A percentile compares a stretch with the other conserved stretches of the same genome.
phyloP scores from a whole-genome alignment of 1,140 invertebrate species.

The Ceratina australensis region DNA sequence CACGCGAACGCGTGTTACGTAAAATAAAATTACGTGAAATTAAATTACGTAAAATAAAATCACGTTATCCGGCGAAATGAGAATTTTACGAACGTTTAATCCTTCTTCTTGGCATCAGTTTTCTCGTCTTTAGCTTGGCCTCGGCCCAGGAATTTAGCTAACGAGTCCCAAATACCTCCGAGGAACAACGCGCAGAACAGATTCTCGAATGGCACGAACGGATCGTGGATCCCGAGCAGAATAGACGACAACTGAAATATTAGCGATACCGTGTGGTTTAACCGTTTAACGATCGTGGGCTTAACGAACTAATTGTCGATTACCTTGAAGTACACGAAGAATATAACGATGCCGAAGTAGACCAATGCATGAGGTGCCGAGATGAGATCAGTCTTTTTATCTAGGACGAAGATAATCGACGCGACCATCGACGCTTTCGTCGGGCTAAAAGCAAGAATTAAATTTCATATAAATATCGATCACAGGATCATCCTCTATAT shows the following conservation, averaged over 20 bases:
- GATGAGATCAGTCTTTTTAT: constrained; percentile 97
- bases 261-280: not conserved
- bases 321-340: constrained; percentile 99
- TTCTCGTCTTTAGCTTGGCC: constrained; percentile 89
- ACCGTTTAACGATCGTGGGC: too few relatives aligned
- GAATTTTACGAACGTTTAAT: constrained; percentile 77
- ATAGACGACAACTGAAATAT: constrained; percentile 91
- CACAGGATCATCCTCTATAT: not conserved
- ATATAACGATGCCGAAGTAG: constrained; percentile 99
- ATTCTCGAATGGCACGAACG: constrained; percentile 99
- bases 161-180: constrained; percentile 98
- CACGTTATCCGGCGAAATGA: constrained; percentile 4
- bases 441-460: constrained; percentile 83
- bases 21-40: too few relatives aligned
- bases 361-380: constrained; percentile 97
- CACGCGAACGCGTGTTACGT: too few relatives aligned
- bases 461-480: not conserved
- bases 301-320: not conserved
- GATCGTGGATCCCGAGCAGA: constrained; percentile 97
- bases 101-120: constrained; percentile 89
- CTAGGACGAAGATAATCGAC: constrained; percentile 96
- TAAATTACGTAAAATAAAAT: too few relatives aligned
- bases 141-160: constrained; percentile 90
- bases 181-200: constrained; percentile 97
- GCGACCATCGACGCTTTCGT: constrained; percentile 98